These are phyloP conservation scores for Cyrtorhinus lividipennis DNA, from an alignment of 1,140 invertebrate genomes.

Conservation along the genomic window DNA sequence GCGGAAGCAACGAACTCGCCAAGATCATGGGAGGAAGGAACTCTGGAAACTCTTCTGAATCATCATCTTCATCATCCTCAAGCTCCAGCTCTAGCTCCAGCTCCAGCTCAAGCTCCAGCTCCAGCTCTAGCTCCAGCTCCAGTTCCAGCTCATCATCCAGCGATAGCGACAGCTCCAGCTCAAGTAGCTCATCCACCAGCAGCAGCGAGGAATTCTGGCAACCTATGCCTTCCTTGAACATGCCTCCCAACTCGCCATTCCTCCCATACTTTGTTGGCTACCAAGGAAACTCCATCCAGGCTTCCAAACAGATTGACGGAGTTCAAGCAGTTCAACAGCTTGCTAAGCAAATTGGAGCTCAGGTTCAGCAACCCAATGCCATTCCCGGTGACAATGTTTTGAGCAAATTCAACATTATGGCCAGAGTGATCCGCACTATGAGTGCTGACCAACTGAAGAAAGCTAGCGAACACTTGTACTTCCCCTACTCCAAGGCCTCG, in stretches of 20 bases:
- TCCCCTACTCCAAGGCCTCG: conserved; percentile 27
- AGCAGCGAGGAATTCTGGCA: conserved; percentile 29
- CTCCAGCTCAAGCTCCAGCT: conserved; percentile 15
- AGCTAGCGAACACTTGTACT: conserved; percentile 32
- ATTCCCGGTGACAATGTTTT: conserved; percentile 39
- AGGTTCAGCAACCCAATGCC: conserved; percentile 39
- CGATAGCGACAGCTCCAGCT: conserved; percentile 8
- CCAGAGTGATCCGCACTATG: conserved; percentile 40
- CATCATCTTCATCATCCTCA: conserved; percentile 21
- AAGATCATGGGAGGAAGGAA: background rate
- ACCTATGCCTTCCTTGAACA: conserved; percentile 32
- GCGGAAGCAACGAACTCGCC: background rate
- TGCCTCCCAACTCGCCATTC: conserved; percentile 33
- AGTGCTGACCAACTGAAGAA: conserved; percentile 37
- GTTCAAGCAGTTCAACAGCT: conserved; percentile 34
- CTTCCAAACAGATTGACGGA: conserved; percentile 27
- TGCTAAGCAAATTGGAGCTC: conserved; percentile 37
- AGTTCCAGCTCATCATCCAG: conserved; percentile 11
- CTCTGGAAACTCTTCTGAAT: conserved; percentile 1
- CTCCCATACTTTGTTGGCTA: conserved; percentile 37
- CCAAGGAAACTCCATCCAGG: conserved; percentile 33
- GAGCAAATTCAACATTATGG: conserved; percentile 44
- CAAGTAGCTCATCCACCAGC: conserved; percentile 22
- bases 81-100: conserved; percentile 21
- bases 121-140: conserved; percentile 18